Percentiles rank a stretch among this genome's conserved stretches.
Conservation (phyloP, 2,113 vertebrate species). For the Xiphophorus hellerii region DNA sequence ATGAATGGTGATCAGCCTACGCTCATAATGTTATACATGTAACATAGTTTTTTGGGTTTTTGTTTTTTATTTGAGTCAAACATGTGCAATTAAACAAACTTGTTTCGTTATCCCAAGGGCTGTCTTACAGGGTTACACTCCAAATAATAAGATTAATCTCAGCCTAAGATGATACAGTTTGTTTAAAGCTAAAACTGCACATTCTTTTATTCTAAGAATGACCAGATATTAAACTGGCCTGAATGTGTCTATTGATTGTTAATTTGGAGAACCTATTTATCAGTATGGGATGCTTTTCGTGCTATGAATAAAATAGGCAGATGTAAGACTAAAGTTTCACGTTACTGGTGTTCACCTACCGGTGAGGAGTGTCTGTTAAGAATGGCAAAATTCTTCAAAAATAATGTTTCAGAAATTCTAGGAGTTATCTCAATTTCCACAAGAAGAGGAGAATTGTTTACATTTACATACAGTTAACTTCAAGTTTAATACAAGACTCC, state of each 20-base stretch:
- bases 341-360: too few species aligned
- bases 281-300: background rate
- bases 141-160: background rate
- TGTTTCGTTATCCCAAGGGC: background rate
- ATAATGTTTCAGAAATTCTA: too few species aligned
- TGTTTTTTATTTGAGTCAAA: background rate
- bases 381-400: too few species aligned
- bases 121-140: background rate
- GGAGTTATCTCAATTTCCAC: too few species aligned
- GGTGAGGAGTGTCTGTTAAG: too few species aligned
- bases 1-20: constrained; percentile 32
- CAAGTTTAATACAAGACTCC: too few species aligned
- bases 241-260: background rate
- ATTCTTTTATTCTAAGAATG: background rate
- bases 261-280: background rate
- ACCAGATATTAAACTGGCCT: background rate
- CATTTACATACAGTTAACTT: too few species aligned
- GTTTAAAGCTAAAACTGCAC: background rate
- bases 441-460: too few species aligned
- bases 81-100: background rate
- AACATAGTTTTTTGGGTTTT: background rate
- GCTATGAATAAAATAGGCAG: too few species aligned
- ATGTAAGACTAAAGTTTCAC: too few species aligned
- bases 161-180: background rate
- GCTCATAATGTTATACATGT: constrained; percentile 6